Evolutionary conservation across 2,888 invertebrate species (phyloP), one percentile per base, ranked within the genome.

Genomic region (Andricus curvator): DNA sequence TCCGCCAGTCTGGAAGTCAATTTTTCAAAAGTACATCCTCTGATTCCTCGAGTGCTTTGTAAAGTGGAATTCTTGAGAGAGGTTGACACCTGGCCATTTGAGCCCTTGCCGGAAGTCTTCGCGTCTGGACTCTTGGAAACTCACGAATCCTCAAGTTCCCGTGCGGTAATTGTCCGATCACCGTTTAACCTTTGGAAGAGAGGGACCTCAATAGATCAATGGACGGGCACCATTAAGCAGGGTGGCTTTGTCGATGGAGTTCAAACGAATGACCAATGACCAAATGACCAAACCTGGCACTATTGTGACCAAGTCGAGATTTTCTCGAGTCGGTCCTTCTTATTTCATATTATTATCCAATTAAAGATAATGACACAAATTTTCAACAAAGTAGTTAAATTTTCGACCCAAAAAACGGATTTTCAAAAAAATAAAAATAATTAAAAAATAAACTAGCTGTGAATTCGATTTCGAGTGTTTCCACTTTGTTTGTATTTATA

Each of bases 61-160:
- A 25, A 62, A 62, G 60, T 62, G 60, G 60, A 62, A 62, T 62
- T 62, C 22, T 62, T 25, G 60, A 62, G 60, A 62, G 60, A 62
- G 60, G 22, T 22, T 22, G 22, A 62, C 60, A 62, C 60, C 60
- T 62, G 22, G 22, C 22, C 22, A 62, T 62, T 62, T 62, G 60
- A 25, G 60, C 11, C 60, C 11, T 25, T 62, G 60, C 60, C 60
- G 60, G 60, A 62, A 62, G 22, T 62, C 11, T 22, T 62, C 9
- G 22, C n/a, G 11, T 60, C 60, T 25, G 22, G n/a, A 13, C 60
- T 62, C n/a, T 25, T 62, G 2, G 60, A 62, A 62, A 62, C 44
- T 22, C 60, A 62, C 22, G 22, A n/a, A 62, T 22, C 22, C 60
- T 62, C 11, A 3, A 62, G 60, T 25, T 62, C 13, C 60, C 60